Evolutionary conservation across 1,140 invertebrate genomes (phyloP), one percentile per base, ranked within the genome.

Genomic region (Bombus impatiens): DNA sequence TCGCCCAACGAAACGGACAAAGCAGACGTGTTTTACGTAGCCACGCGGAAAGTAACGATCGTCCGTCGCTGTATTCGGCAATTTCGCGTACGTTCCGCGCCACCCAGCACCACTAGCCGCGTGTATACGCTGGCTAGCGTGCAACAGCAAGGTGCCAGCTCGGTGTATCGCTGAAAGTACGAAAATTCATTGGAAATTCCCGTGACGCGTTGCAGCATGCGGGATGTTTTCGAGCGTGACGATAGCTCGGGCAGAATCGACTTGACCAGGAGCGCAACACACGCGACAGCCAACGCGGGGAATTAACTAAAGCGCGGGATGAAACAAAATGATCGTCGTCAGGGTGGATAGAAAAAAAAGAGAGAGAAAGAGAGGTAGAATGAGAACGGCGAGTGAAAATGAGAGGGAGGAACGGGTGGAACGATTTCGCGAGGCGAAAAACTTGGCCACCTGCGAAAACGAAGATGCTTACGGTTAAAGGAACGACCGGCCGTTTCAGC

Each of bases 181-280:
- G 86, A 89, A 89, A 89, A 89, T 89, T 90, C 78, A 82, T 87
- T 84, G 67, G 87, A 89, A 89, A 90, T 84, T 90, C 72, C 78
- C 68, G 68, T 47, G 81, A 87, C 84, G 35, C 67, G 65, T 53
- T 10, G 65, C 82, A 47, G 13, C 78, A 25, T n/a, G 68, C 68
- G 77, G 13, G 13, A 72, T 62, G 37, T 42, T 78, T 37, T 6
- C 47, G 59, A 72, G 71, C 74, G 59, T 65, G 75, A 86, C 74
- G 59, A 78, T 76, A 57, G 72, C 47, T 32, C 42, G 40, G 53
- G 28, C 22, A 80, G 47, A 89, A 89, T 86, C 88, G 84, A 82
- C 77, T 89, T 75, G 70, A 57, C 47, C 62, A 57, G 59, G 68
- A 62, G 79, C 65, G 18, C n/a, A 8, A 44, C 15, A n/a, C 71